Evolutionary conservation across 2,113 vertebrate species (phyloP).

Genomic region (Ornithorhynchus anatinus): DNA sequence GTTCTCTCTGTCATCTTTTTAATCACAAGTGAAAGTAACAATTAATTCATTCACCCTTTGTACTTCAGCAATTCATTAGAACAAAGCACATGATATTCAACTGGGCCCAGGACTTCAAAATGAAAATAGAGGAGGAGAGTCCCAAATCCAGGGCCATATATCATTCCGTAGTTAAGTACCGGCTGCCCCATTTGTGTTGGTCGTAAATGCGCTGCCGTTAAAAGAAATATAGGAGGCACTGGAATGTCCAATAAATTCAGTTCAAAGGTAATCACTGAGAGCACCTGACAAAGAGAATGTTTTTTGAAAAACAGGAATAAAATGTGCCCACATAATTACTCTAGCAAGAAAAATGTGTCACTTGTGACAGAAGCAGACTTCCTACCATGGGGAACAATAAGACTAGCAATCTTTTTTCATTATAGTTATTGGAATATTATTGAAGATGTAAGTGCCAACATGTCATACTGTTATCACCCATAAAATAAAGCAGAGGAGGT

Average conservation of each 20-base stretch:
- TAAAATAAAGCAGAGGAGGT: too few relatives aligned
- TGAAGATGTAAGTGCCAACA: too few relatives aligned
- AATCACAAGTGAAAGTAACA: neutral
- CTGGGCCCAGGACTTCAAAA: neutral
- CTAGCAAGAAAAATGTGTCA: neutral
- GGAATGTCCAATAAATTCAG: neutral
- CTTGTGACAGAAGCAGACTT: neutral
- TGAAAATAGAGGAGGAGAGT: neutral
- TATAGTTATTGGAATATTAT: neutral
- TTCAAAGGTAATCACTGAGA: neutral
- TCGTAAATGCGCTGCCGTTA: neutral
- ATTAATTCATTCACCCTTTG: neutral
- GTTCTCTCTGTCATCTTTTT: neutral
- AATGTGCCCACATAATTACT: neutral
- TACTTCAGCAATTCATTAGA: neutral
- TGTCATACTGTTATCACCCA: too few relatives aligned
- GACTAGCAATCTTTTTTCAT: neutral
- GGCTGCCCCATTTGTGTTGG: neutral
- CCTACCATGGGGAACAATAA: neutral
- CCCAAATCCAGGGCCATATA: neutral
- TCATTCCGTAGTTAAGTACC: neutral
- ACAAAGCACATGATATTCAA: neutral
- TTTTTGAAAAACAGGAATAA: neutral
- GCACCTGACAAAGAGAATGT: neutral
- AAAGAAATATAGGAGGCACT: neutral